phyloP scores from a whole-genome alignment of 2,797 vertebrate genomes.

The Peromyscus eremicus region DNA sequence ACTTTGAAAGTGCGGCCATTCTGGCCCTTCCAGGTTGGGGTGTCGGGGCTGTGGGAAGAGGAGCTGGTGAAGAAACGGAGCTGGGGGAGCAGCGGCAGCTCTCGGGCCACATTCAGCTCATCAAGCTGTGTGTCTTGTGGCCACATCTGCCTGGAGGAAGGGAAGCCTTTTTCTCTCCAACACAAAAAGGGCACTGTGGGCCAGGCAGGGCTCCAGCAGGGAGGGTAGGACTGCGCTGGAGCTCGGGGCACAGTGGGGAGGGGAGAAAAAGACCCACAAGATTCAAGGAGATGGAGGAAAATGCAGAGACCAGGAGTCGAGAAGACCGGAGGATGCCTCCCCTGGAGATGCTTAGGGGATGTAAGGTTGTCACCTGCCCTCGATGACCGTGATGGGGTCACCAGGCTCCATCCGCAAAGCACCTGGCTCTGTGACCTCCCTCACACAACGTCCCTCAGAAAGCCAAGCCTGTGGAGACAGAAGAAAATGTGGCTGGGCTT shows the following conservation, averaged over 20 bases:
- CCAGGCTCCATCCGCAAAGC: conserved; percentile 89
- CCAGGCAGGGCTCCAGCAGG: not conserved
- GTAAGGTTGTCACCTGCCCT: conserved; percentile 90
- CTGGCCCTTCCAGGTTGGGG: conserved; percentile 93
- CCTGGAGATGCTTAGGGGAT: not conserved
- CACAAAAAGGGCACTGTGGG: conserved; percentile 45
- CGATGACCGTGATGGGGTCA: conserved; percentile 92
- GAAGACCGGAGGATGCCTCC: not conserved
- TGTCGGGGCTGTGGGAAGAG: conserved; percentile 88
- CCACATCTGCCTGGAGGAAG: conserved; percentile 7
- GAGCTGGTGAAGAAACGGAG: not conserved
- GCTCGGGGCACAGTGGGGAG: not conserved
- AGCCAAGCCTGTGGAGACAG: conserved; percentile 89
- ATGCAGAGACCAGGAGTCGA: not conserved
- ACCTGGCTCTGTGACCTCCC: conserved; percentile 91
- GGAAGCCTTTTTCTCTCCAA: conserved; percentile 27
- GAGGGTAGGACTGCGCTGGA: not conserved
- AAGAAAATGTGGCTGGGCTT: not conserved
- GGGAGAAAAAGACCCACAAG: not conserved
- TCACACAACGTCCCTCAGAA: conserved; percentile 88
- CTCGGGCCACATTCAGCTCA: not conserved
- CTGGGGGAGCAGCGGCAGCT: not conserved
- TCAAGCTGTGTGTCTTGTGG: not conserved
- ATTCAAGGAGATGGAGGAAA: not conserved
- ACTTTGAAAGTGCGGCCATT: conserved; percentile 91